Percentiles rank a stretch among this genome's conserved stretches.
phyloP scores from a whole-genome alignment of 2,113 vertebrate species.

The Chascanopsetta lugubris region DNA sequence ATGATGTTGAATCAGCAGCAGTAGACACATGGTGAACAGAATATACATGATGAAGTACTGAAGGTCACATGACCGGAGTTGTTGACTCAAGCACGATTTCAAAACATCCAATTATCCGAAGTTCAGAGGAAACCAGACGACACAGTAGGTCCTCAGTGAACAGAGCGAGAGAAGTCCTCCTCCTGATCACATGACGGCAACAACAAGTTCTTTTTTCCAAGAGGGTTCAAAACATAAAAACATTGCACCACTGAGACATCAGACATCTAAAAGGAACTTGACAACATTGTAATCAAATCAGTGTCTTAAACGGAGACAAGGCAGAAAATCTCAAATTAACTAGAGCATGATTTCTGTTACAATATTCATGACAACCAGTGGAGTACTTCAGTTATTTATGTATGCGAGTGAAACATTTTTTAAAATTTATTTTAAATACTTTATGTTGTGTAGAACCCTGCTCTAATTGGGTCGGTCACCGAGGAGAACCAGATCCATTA shows the following conservation, averaged over 20 bases:
- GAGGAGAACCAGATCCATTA: constrained; percentile 15
- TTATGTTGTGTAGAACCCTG: not conserved
- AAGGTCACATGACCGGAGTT: constrained; percentile 41
- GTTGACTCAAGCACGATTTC: constrained; percentile 23
- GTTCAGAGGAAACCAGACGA: not conserved
- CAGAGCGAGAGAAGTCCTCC: not conserved
- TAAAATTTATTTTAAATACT: not conserved
- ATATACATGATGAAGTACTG: constrained; percentile 54
- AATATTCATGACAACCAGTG: constrained; percentile 24
- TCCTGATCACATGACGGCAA: not conserved
- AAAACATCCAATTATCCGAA: constrained; percentile 45
- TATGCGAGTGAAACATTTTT: constrained; percentile 2
- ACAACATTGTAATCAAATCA: constrained; percentile 6
- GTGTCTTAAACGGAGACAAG: constrained; percentile 4
- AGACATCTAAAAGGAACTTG: constrained; percentile 7
- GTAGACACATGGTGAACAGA: constrained; percentile 47
- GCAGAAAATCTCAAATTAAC: constrained; percentile 23
- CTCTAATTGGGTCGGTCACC: not conserved
- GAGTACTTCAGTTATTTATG: constrained; percentile 17
- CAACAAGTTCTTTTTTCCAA: constrained; percentile 11
- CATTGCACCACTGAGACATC: constrained; percentile 4
- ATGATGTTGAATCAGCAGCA: constrained; percentile 55
- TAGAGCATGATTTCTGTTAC: constrained; percentile 33
- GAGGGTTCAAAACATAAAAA: not conserved
- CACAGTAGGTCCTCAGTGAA: not conserved